Evolutionary conservation across 2,113 vertebrate species (phyloP), one percentile per base, ranked within the genome.

Genomic region (Apteryx owenii): DNA sequence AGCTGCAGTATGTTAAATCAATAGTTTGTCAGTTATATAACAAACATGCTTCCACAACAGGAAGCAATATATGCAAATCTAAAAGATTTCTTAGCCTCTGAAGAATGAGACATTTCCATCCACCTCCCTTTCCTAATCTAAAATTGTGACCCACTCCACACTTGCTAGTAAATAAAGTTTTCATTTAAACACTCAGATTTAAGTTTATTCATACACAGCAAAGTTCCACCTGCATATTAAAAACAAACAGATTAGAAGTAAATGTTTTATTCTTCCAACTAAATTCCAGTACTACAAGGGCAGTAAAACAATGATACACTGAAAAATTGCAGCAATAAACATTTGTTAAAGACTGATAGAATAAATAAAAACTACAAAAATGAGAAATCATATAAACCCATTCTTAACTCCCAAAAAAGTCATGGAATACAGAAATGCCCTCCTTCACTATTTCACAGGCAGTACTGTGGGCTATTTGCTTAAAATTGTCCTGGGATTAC

Each of bases 231-330:
- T 98, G 95, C 90, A 90, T 97, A 98, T 98, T 98, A 98, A 98
- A 97, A 98, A 95, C 97, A 97, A 98, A 95, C 97, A 98, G 91
- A 93, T 97, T 97, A 98, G 98, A 98, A 99, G 98, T 98, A 99
- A 99, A 99, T 98, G 97, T 98, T 99, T 99, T 99, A 99, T 99
- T 99, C 98, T 98, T 98, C 98, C 98, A 99, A 99, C 98, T 98
- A 99, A 99, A 99, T 98, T 99, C 98, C 98, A 98, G 98, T 99
- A 98, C 99, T 98, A 98, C 98, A 99, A 98, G 98, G 98, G 98
- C 98, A 99, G 98, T 98, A 98, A 99, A 99, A 98, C 98, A 98
- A 98, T 97, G 97, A 98, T 98, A 98, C 98, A 98, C 98, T 97
- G 97, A 96, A 96, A 97, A 96, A 97, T 98, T 98, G 98, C 98